phyloP scores from a whole-genome alignment of 2,797 vertebrate genomes.

The Toxotes lorentzi region DNA sequence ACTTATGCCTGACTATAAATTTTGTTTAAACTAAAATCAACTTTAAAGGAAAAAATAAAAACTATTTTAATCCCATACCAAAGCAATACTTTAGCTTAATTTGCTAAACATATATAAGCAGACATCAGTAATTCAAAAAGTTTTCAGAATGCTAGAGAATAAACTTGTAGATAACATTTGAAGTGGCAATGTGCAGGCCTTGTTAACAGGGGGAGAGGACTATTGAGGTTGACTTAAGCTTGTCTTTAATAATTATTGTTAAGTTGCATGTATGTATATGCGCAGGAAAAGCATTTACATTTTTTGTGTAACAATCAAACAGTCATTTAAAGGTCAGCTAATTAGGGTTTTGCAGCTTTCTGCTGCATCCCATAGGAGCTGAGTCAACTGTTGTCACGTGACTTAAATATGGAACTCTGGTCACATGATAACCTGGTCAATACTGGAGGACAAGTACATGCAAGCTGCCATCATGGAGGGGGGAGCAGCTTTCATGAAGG shows the following conservation, averaged over 20 bases:
- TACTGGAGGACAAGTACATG: no score
- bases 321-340: not conserved
- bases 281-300: not conserved
- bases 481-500: not conserved
- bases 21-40: not conserved
- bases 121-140: constrained; percentile 1
- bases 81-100: not conserved
- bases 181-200: not conserved
- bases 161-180: constrained; percentile 17
- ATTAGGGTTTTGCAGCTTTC: no score
- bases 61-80: not conserved
- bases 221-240: not conserved
- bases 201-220: not conserved
- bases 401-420: no score
- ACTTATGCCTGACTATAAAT: not conserved
- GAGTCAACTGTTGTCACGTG: no score
- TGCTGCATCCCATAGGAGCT: no score
- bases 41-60: not conserved
- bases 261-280: not conserved
- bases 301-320: not conserved
- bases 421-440: no score
- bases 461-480: not conserved
- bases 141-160: constrained; percentile 13
- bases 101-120: constrained; percentile 13
- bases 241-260: not conserved